A percentile compares a stretch with the other conserved stretches of the same genome.
Evolutionary conservation across 2,113 vertebrate genomes (phyloP).

Genomic region (Seriola aureovittata): DNA sequence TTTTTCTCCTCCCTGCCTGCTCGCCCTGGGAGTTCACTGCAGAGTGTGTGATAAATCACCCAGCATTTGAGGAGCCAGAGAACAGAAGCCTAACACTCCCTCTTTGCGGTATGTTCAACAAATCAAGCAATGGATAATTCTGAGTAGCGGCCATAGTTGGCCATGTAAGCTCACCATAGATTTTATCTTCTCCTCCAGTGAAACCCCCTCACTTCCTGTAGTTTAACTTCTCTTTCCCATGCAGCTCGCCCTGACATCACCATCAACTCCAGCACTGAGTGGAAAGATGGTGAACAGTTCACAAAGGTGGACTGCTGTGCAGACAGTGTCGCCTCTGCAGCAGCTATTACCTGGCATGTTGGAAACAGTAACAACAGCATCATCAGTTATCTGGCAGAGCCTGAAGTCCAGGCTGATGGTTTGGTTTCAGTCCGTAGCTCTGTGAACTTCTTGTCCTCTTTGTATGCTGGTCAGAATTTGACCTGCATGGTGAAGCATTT

Average conservation of each 20-base stretch:
- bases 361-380: conserved; percentile 19
- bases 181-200: conserved; percentile 9
- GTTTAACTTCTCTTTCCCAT: conserved; percentile 39
- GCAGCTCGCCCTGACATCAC: conserved; percentile 73
- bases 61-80: conserved; percentile 63
- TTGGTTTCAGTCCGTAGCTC: conserved; percentile 43
- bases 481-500: conserved; percentile 75
- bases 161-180: background rate
- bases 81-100: conserved; percentile 72
- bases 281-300: conserved; percentile 60
- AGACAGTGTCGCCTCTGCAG: conserved; percentile 58
- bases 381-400: conserved; percentile 13
- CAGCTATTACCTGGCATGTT: conserved; percentile 73
- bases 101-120: conserved; percentile 76
- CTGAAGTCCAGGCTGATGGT: conserved; percentile 47
- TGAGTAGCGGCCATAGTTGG: conserved; percentile 25
- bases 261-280: conserved; percentile 52
- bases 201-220: conserved; percentile 17
- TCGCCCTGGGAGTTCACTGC: conserved; percentile 64
- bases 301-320: conserved; percentile 71
- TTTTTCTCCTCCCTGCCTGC: conserved; percentile 77
- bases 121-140: conserved; percentile 48
- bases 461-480: conserved; percentile 74
- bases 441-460: conserved; percentile 60
- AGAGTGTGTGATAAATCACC: conserved; percentile 79